Conservation (phyloP, 2,113 vertebrate genomes). For the Colistium nudipinnis region DNA sequence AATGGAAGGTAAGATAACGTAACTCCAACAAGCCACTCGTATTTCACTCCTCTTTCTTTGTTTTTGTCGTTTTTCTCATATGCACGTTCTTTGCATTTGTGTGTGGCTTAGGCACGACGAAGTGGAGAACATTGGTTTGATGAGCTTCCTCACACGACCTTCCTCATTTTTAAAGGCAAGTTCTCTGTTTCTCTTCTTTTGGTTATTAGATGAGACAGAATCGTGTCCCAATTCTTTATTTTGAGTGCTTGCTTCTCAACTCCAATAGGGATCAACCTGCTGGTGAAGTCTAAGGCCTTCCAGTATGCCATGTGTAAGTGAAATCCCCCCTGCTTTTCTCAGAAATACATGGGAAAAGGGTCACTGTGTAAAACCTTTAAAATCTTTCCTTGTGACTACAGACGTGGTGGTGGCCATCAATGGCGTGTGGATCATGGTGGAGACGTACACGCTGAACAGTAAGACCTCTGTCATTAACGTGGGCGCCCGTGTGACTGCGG, state of each 20-base stretch:
- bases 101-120: slow-evolving; percentile 82
- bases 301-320: slow-evolving; percentile 97
- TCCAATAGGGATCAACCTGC: slow-evolving; percentile 90
- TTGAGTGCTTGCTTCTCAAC: background rate
- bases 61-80: background rate
- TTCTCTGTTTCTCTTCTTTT: slow-evolving; percentile 15
- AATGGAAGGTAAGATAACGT: slow-evolving; percentile 90
- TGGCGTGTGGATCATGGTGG: slow-evolving; percentile 96
- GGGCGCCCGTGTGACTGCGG: background rate
- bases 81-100: slow-evolving; percentile 24
- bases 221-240: background rate
- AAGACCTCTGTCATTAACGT: slow-evolving; percentile 35
- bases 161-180: slow-evolving; percentile 95
- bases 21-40: no score
- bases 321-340: background rate
- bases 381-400: slow-evolving; percentile 60
- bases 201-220: background rate
- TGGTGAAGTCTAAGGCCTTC: slow-evolving; percentile 93
- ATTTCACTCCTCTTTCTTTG: background rate
- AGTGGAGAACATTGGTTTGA: slow-evolving; percentile 97
- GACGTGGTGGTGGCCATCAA: slow-evolving; percentile 94
- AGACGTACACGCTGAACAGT: slow-evolving; percentile 93
- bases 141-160: slow-evolving; percentile 92
- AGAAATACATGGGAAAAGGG: background rate
- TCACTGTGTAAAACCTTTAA: background rate